Conservation (phyloP, 2,888 invertebrate genomes). For the Oscheius myriophilus region DNA sequence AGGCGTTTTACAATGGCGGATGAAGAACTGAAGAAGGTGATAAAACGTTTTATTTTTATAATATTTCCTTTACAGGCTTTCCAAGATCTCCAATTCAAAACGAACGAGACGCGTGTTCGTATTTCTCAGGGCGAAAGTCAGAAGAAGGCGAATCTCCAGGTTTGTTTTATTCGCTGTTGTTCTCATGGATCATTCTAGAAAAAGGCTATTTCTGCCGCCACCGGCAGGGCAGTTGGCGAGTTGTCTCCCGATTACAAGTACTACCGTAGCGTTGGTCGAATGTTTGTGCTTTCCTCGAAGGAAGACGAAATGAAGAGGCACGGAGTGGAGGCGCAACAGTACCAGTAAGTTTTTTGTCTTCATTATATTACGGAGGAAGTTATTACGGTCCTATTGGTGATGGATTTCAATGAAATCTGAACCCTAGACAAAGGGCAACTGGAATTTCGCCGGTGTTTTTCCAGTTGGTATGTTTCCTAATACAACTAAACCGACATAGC, state of each 20-base stretch:
- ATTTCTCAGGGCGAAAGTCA: conserved; percentile 48
- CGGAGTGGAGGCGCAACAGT: conserved; percentile 39
- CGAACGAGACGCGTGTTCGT: conserved; percentile 46
- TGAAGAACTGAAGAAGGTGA: conserved; percentile 48
- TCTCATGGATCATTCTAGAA: conserved; percentile 31
- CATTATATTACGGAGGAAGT: too few relatives aligned
- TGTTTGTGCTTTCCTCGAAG: conserved; percentile 50
- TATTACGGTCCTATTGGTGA: too few relatives aligned
- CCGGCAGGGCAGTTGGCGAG: conserved; percentile 31
- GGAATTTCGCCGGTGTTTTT: too few relatives aligned
- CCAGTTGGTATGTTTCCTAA: too few relatives aligned
- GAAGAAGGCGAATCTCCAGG: conserved; percentile 42
- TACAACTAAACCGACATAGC: too few relatives aligned
- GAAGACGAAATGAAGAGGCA: conserved; percentile 43
- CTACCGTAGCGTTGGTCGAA: conserved; percentile 50
- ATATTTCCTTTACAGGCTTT: conserved; percentile 43
- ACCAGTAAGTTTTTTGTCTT: conserved; percentile 31
- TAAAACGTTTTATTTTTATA: background rate
- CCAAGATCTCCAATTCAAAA: conserved; percentile 54
- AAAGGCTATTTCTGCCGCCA: conserved; percentile 38
- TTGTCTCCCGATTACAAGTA: conserved; percentile 32
- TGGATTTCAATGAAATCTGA: too few relatives aligned
- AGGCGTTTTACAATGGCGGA: conserved; percentile 38
- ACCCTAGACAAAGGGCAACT: too few relatives aligned
- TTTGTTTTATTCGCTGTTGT: background rate